A percentile compares a stretch with the other conserved stretches of the same genome.
Evolutionary conservation across 2,113 vertebrate species (phyloP).

Genomic region (Pedetes capensis): DNA sequence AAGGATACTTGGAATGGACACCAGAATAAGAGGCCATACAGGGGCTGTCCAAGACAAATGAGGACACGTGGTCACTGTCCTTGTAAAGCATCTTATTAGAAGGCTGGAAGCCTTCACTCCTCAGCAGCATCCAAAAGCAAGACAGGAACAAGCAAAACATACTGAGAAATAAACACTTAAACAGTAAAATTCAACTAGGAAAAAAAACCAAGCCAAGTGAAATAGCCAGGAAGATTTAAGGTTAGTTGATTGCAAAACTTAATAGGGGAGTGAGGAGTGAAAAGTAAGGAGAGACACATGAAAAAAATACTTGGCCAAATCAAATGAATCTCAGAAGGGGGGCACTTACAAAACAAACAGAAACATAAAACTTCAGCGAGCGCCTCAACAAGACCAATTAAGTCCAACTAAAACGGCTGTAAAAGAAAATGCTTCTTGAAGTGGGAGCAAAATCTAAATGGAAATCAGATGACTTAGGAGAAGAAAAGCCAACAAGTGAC

Average conservation of each 20-base stretch:
- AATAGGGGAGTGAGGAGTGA: not conserved
- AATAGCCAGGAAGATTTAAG: not conserved
- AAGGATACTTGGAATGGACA: not conserved
- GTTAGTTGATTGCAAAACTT: not conserved
- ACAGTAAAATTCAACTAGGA: not conserved
- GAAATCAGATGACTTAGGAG: conserved; percentile 54
- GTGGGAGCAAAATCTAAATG: conserved; percentile 55
- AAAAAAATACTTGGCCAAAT: not conserved
- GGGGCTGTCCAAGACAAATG: not conserved
- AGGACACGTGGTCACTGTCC: too few relatives aligned
- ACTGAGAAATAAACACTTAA: not conserved
- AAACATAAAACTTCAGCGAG: not conserved
- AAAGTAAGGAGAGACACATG: not conserved
- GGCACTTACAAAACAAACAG: conserved; percentile 6
- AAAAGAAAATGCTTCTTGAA: conserved; percentile 19
- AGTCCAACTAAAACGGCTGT: not conserved
- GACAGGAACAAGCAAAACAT: not conserved
- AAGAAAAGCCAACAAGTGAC: conserved; percentile 35
- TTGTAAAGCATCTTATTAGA: not conserved
- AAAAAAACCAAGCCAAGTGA: not conserved
- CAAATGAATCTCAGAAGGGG: not conserved
- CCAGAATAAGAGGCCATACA: not conserved
- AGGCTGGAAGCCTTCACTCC: not conserved
- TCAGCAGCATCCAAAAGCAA: not conserved
- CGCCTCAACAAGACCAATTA: not conserved